Evolutionary conservation across 2,888 invertebrate species (phyloP).

Genomic region (Unio delphinus): DNA sequence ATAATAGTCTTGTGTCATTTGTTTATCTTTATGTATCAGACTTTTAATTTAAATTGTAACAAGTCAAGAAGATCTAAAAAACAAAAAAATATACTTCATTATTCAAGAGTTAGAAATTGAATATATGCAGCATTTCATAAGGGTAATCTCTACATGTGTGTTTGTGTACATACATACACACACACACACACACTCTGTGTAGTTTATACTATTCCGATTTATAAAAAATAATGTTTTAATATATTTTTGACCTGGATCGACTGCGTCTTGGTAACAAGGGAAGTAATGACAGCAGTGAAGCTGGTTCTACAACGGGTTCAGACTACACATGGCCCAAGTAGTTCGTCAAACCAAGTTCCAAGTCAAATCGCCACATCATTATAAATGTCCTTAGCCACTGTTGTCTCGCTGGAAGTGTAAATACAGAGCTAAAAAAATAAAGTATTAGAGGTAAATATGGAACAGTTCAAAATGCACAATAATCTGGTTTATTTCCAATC

Average conservation of each 20-base stretch:
- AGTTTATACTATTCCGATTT: background rate
- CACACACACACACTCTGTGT: no score
- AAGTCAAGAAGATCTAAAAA: no score
- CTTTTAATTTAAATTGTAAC: no score
- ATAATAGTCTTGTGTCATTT: no score
- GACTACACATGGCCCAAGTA: constrained; percentile 86
- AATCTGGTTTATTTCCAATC: background rate
- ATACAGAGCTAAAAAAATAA: constrained; percentile 92
- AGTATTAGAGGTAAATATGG: constrained; percentile 81
- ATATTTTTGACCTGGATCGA: constrained; percentile 8
- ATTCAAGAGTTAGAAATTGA: no score
- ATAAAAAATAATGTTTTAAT: background rate
- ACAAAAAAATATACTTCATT: no score
- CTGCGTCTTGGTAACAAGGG: constrained; percentile 7
- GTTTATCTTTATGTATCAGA: no score
- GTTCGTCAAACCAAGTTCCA: constrained; percentile 97
- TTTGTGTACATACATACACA: no score
- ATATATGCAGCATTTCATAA: no score
- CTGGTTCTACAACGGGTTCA: constrained; percentile 42
- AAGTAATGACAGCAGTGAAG: constrained; percentile 49
- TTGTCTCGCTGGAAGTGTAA: constrained; percentile 98
- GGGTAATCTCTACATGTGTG: no score
- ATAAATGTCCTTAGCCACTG: constrained; percentile 98
- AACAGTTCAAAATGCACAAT: background rate
- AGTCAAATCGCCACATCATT: constrained; percentile 97